Evolutionary conservation across 2,888 invertebrate genomes (phyloP), one percentile per base, ranked within the genome.

Genomic region (Malthinus flaveolus): DNA sequence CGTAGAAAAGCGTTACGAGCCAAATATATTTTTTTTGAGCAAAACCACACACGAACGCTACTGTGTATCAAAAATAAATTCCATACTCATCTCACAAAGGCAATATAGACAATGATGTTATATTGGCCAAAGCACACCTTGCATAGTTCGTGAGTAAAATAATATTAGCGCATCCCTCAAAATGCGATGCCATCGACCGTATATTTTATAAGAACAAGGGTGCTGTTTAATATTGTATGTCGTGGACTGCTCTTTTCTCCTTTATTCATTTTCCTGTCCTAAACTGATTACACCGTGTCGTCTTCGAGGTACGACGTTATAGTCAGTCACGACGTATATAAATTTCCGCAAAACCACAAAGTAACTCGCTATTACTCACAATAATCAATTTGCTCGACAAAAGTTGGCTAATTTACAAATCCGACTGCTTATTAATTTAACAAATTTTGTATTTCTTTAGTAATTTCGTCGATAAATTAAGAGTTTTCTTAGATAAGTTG

Each of bases 71-170:
- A 52, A 70, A 73, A 73, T 70, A 73, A 72, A 71, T 72, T 73
- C 70, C 64, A 50, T 67, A 66, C 63, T 66, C 72, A 72, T 73
- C 71, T 70, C 66, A 64, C 67, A 65, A 66, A 66, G 63, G 70
- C 71, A 71, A 72, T 72, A 72, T 70, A 73, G 72, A 71, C 72
- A 73, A 73, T 71, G 70, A 72, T 72, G 72, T 73, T 73, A 73
- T 73, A 73, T 73, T 72, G 72, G 73, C 66, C 69, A 63, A 64
- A 61, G 69, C 72, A 73, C 73, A 73, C 74, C 73, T 74, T 73
- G 72, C 72, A 70, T 66, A 67, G 67, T 72, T 69, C 75, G 75
- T 73, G 75, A 74, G 73, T 64, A 66, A 74, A 73, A 75, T 74
- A 74, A 72, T 72, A 72, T 72, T 72, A 68, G 70, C 65, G 62